Conservation (phyloP, 2,113 vertebrate species). For the Psittacus erithacus region DNA sequence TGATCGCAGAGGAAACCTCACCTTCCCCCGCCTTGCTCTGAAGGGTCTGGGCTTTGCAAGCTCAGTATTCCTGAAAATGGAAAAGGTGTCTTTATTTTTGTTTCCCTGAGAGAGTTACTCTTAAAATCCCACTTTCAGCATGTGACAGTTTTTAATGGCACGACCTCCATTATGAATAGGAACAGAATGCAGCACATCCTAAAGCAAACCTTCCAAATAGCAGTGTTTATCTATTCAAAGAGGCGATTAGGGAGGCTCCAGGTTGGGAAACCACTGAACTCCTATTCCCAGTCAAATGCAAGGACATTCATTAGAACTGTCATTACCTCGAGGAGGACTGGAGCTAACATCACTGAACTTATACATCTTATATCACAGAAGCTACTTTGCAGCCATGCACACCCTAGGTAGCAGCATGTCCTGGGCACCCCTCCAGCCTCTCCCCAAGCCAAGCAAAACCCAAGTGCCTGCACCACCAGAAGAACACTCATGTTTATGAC, state of each 20-base stretch:
- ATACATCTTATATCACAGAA: constrained; percentile 21
- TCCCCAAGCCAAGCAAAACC: background rate
- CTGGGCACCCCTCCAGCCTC: constrained; percentile 33
- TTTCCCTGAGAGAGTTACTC: background rate
- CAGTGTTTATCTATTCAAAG: constrained; percentile 45
- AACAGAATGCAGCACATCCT: background rate
- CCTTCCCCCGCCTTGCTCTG: background rate
- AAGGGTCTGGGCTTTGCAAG: background rate
- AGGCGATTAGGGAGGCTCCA: constrained; percentile 55
- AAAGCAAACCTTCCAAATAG: constrained; percentile 16
- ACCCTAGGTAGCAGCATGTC: constrained; percentile 13
- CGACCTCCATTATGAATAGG: constrained; percentile 34
- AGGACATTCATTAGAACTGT: constrained; percentile 33
- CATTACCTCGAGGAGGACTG: constrained; percentile 51
- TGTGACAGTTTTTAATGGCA: background rate
- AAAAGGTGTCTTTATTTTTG: background rate
- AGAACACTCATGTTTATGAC: constrained; percentile 55
- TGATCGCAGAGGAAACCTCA: background rate
- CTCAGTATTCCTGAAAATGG: background rate
- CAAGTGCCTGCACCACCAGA: background rate
- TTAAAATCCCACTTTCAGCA: background rate
- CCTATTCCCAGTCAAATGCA: constrained; percentile 56
- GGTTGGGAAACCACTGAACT: constrained; percentile 26
- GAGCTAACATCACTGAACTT: constrained; percentile 12
- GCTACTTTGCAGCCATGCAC: background rate